Evolutionary conservation across 2,888 invertebrate species (phyloP), one percentile per base, ranked within the genome.

Genomic region (Morinoia aosen): DNA sequence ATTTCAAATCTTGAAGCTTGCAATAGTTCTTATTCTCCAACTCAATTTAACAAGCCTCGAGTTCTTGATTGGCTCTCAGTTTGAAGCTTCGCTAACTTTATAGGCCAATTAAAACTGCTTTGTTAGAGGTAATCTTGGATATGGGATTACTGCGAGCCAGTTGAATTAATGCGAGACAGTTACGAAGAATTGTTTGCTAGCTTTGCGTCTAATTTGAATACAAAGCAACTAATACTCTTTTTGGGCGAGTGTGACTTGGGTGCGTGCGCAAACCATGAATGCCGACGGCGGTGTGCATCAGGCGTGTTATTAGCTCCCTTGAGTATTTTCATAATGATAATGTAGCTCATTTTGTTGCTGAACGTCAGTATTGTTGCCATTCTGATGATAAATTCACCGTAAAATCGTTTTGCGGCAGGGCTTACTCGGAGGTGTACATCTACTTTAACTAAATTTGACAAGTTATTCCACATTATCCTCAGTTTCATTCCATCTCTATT

Each of bases 71-170:
- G 93, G 93, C 57, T 56, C 93, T 93, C 93, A 93, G 93, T 93
- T 93, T 93, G 93, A 93, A 93, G 93, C 93, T 93, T 93, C 93
- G 57, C 93, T 93, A 93, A 93, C 93, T 93, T 93, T 93, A 93
- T 57, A 48, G 93, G 48, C 93, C 93, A 93, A 93, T 93, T 93
- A 93, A 93, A 93, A 93, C 93, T 93, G 93, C 93, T 93, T 93
- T 93, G 93, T 93, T 93, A 57, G 93, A 93, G 93, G 93, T 93
- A 93, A 93, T 93, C 93, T 93, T 93, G 48, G 93, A 56, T 93
- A 93, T 93, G 93, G 93, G 93, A 93, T 93, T 93, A 93, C 93
- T 57, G 25, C 57, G 56, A 56, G 57, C 56, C 93, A 57, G 57
- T 33, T 93, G 93, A 93, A 93, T 93, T 93, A 93, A 93, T 93